Evolutionary conservation across 2,113 vertebrate species (phyloP).

Genomic region (Mohoua ochrocephala): DNA sequence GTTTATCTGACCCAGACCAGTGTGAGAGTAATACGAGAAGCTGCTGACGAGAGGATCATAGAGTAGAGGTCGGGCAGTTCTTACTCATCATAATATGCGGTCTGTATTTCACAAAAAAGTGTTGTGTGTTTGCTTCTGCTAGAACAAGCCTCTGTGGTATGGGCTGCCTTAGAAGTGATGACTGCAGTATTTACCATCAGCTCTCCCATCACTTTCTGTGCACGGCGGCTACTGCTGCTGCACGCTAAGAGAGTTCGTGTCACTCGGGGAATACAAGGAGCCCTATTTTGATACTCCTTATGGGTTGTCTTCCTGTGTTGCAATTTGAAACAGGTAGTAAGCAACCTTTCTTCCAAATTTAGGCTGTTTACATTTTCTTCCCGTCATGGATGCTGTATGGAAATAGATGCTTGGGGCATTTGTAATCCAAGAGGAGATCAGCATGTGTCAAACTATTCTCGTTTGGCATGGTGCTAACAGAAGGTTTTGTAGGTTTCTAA

Average conservation of each 20-base stretch:
- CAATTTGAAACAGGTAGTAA: background rate
- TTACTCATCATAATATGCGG: background rate
- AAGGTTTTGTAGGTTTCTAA: background rate
- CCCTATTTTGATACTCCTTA: background rate
- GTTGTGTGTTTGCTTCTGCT: background rate
- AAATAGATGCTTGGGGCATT: background rate
- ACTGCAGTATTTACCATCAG: background rate
- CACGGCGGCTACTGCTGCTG: background rate
- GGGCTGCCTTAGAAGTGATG: background rate
- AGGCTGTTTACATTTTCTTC: background rate
- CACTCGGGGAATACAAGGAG: background rate
- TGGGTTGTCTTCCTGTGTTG: background rate
- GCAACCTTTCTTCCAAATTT: background rate
- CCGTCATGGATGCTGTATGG: background rate
- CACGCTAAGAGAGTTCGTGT: background rate
- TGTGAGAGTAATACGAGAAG: background rate
- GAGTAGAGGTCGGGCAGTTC: background rate
- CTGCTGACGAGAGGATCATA: accelerated
- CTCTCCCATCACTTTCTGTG: background rate
- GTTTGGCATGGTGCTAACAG: background rate
- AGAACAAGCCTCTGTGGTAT: background rate
- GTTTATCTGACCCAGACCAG: background rate
- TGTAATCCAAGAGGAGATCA: background rate
- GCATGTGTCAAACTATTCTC: background rate
- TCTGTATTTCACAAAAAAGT: background rate